A percentile compares a stretch with the other conserved stretches of the same genome.
Evolutionary conservation across 2,888 invertebrate species (phyloP).

Genomic region (Crioceris asparagi): DNA sequence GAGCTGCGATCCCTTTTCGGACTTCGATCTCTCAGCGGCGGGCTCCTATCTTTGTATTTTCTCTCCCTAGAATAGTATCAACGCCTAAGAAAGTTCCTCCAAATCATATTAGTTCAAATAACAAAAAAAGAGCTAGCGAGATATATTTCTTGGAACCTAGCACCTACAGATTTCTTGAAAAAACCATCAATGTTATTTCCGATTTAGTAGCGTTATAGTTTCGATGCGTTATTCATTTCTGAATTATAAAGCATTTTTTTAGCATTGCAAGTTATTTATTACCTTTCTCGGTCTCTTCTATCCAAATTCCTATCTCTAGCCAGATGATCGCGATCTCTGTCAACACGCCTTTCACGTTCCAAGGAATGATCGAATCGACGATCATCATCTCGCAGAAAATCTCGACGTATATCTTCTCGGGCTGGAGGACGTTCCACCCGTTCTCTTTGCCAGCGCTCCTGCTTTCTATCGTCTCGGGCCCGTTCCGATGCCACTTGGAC

Average conservation of each 20-base stretch:
- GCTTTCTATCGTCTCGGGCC: conserved; percentile 26
- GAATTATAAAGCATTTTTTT: too few relatives aligned
- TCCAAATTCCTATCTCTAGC: conserved; percentile 1
- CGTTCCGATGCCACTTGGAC: conserved; percentile 25
- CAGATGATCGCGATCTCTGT: conserved; percentile 28
- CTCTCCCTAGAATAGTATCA: conserved; percentile 21
- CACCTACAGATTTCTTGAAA: too few relatives aligned
- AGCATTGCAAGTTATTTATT: conserved; percentile 12
- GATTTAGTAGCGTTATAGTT: too few relatives aligned
- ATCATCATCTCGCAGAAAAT: conserved; percentile 31
- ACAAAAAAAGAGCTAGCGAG: too few relatives aligned
- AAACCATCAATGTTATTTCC: too few relatives aligned
- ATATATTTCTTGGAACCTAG: too few relatives aligned
- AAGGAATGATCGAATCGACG: conserved; percentile 25
- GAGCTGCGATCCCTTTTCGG: conserved; percentile 30
- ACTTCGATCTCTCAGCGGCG: conserved; percentile 16
- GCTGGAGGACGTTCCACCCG: conserved; percentile 14
- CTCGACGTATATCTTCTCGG: conserved; percentile 28
- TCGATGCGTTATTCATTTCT: too few relatives aligned
- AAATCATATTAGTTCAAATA: too few relatives aligned
- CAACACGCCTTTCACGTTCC: conserved; percentile 17
- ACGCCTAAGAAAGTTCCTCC: too few relatives aligned
- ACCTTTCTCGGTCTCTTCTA: conserved; percentile 14
- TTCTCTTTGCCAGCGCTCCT: conserved; percentile 17
- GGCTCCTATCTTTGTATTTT: conserved; percentile 19